Percentiles rank a stretch among this genome's conserved stretches.
Evolutionary conservation across 2,113 vertebrate genomes (phyloP).

Genomic region (Corapipo altera): DNA sequence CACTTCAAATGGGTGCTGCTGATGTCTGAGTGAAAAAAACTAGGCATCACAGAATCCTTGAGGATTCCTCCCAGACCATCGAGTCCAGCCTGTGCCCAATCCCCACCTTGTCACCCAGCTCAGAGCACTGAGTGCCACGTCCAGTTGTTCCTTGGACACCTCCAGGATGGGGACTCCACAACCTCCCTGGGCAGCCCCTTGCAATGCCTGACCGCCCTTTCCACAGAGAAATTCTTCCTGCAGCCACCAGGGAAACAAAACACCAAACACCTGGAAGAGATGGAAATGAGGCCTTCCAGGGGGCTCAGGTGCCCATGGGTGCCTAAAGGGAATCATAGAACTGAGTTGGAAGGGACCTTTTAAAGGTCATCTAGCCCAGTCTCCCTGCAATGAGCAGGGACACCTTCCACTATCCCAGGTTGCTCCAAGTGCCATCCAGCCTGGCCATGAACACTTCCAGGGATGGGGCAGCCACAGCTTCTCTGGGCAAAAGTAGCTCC

Average conservation of each 20-base stretch:
- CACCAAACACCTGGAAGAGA: neutral
- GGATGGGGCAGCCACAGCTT: neutral
- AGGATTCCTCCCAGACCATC: neutral
- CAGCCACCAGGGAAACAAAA: neutral
- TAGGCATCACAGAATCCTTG: neutral
- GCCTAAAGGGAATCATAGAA: neutral
- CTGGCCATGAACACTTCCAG: neutral
- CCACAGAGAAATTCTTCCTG: neutral
- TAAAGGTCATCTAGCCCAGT: neutral
- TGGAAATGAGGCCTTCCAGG: neutral
- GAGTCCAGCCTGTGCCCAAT: rapidly evolving
- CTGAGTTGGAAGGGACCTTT: neutral
- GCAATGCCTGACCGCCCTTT: neutral
- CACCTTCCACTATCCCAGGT: neutral
- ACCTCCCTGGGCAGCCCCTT: neutral
- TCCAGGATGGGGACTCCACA: neutral
- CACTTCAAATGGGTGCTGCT: neutral
- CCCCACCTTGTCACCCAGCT: neutral
- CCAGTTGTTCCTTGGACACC: neutral
- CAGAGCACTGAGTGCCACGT: neutral
- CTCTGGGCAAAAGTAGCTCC: neutral
- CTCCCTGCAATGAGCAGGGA: neutral
- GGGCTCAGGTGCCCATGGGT: neutral
- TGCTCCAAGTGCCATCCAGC: neutral
- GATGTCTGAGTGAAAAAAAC: neutral